Base-by-base conservation (phyloP, 35 echinoderm and acorn worm species). In the Eucidaris tribuloides region DNA sequence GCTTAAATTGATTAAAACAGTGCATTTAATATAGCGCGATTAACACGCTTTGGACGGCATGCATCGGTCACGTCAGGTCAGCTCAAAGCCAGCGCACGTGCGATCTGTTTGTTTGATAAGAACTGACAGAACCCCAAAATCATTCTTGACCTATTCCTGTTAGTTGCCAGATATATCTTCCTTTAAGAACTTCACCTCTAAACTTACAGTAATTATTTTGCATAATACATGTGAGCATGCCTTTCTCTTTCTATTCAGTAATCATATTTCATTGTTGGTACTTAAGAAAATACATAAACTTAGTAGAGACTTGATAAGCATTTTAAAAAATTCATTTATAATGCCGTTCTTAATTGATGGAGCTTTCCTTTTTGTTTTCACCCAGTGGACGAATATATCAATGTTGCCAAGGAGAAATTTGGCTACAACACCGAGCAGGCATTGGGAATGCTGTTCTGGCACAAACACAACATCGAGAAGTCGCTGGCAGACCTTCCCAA, bases 401-500 rank as follows among this genome's bases (percentile, higher is more conserved):
- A 52, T 28, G 81, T 99, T 15, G 96, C 96, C 27, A 99, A 99
- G 62, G 96, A 99, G 63, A 93, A 93, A 45, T 92, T 93, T 90
- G 96, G 96, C 40, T 99, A 99, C 90, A 99, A 92, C 82, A 89
- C 96, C 3, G 96, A 99, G 66, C 96, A 99, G 79, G 96, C 96
- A 9, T 71, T 99, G 38, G 96, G 96, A 3, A 99, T 99, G 96
- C 87, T 99, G 36, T 99, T 93, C 56, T 93, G 96, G 90, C 90
- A 93, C 34, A 92, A 92, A 25, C 91, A 93, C 71, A 90, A 85
- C 42, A 45, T 99, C 13, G 96, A 93, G 36, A 93, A 99, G 40
- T 93, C 91, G 7, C 56, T 93, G 35, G 90, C 90, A 7, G 90
- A 93, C 63, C 61, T 93, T 34, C 96, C 91, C 5, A 93, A 93